These are phyloP conservation scores for Choloepus didactylus DNA, from an alignment of 2,797 vertebrate genomes.

Conservation along the genomic window DNA sequence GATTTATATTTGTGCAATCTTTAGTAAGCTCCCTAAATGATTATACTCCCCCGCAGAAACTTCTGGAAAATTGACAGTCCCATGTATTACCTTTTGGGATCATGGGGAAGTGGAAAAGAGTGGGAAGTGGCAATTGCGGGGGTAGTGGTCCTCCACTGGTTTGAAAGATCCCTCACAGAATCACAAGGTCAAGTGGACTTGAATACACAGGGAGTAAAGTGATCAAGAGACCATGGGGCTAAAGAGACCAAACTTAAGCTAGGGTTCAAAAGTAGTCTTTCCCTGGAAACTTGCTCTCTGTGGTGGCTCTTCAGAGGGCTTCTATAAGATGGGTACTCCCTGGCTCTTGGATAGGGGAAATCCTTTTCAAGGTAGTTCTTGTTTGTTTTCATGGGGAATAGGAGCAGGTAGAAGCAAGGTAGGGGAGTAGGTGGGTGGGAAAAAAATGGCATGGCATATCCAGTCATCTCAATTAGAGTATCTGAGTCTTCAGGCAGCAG, in stretches of 20 bases:
- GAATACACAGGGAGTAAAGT: slow-evolving; percentile 27
- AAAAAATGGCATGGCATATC: not conserved
- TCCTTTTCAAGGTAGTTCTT: slow-evolving; percentile 11
- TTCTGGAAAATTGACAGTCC: slow-evolving; percentile 39
- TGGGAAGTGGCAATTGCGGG: not conserved
- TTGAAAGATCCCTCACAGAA: slow-evolving; percentile 32
- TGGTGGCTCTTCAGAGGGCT: not conserved
- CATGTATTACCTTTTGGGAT: not conserved
- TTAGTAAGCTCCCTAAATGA: slow-evolving; percentile 12
- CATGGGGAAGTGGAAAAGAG: not conserved
- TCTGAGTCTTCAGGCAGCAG: slow-evolving; percentile 37
- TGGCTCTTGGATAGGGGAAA: slow-evolving; percentile 1
- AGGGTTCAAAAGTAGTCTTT: slow-evolving; percentile 45
- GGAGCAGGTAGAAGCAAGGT: not conserved
- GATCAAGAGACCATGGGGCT: not conserved
- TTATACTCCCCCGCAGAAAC: slow-evolving; percentile 25
- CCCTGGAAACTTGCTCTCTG: not conserved
- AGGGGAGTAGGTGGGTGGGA: not conserved
- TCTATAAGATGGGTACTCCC: not conserved
- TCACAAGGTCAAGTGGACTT: slow-evolving; percentile 31
- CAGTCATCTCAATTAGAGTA: slow-evolving; percentile 58
- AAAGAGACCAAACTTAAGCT: not conserved
- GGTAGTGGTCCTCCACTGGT: not conserved
- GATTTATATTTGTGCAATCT: slow-evolving; percentile 39
- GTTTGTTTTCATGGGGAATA: not conserved